phyloP scores from a whole-genome alignment of 2,113 vertebrate species.

The Onychostoma macrolepis region DNA sequence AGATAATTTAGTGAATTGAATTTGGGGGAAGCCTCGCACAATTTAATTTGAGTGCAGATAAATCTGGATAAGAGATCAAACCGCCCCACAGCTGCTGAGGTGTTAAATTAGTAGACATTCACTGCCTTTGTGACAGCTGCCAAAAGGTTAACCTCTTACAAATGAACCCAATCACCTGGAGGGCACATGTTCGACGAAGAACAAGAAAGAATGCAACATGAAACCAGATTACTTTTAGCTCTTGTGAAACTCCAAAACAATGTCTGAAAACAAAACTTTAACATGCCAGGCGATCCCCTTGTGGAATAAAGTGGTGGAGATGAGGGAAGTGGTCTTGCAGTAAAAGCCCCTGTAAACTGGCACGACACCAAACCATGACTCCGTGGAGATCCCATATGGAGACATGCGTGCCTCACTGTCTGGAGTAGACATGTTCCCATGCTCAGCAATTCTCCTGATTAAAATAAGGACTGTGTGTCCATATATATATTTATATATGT shows the following conservation, averaged over 20 bases:
- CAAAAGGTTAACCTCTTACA: not conserved
- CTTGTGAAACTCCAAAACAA: not conserved
- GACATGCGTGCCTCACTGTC: slow-evolving; percentile 33
- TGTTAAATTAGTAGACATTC: slow-evolving; percentile 45
- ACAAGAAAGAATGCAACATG: not conserved
- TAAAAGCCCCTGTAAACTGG: slow-evolving; percentile 8
- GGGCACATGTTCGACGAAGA: not conserved
- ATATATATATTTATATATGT: slow-evolving; percentile 55
- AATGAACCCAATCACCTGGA: not conserved
- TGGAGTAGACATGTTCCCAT: slow-evolving; percentile 30
- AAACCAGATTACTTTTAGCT: not conserved
- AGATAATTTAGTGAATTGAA: not conserved
- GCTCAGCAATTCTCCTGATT: slow-evolving; percentile 36
- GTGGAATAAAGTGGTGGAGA: slow-evolving; percentile 26
- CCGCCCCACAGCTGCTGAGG: slow-evolving; percentile 24
- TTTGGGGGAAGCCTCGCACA: not conserved
- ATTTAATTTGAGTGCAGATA: not conserved
- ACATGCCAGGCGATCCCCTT: not conserved
- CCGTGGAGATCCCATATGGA: slow-evolving; percentile 12
- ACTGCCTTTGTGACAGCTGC: slow-evolving; percentile 36
- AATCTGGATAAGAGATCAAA: slow-evolving; percentile 11
- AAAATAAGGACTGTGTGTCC: slow-evolving; percentile 29
- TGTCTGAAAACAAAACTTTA: not conserved
- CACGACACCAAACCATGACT: slow-evolving; percentile 32
- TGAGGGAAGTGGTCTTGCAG: slow-evolving; percentile 19